Evolutionary conservation across 2,113 vertebrate genomes (phyloP).

Genomic region (Gadus chalcogrammus): DNA sequence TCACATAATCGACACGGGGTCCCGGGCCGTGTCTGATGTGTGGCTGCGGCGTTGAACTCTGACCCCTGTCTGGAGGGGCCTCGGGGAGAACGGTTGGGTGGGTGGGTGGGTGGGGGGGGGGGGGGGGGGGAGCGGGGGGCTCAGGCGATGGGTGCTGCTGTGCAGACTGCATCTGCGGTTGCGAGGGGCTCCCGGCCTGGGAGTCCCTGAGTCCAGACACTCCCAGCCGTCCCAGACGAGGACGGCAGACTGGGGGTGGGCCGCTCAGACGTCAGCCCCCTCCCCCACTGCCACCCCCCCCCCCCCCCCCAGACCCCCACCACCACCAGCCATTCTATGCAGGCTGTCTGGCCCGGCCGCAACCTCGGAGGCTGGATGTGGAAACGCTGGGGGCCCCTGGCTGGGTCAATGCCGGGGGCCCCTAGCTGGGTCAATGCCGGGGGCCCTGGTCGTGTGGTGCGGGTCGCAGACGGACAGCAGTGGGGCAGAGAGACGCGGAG

Average conservation of each 20-base stretch:
- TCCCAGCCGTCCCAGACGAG: constrained; percentile 61
- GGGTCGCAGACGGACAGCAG: too few species aligned
- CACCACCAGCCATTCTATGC: constrained; percentile 1
- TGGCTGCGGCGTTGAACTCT: constrained; percentile 71
- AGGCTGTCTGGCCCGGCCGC: too few species aligned
- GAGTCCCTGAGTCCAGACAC: constrained; percentile 67
- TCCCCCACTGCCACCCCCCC: constrained; percentile 29
- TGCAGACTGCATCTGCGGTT: constrained; percentile 45
- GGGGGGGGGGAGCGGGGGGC: constrained; percentile 32
- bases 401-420: too few species aligned
- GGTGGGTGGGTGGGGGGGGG: constrained; percentile 66
- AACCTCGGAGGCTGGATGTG: too few species aligned
- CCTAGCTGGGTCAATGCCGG: too few species aligned
- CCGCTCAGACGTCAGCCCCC: constrained; percentile 26
- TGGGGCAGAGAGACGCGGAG: too few species aligned
- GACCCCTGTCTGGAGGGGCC: constrained; percentile 68
- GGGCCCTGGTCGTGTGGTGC: too few species aligned
- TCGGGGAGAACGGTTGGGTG: constrained; percentile 64
- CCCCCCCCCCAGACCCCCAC: constrained; percentile 45
- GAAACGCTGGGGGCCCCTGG: too few species aligned
- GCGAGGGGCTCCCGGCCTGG: constrained; percentile 57
- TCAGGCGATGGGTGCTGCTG: not conserved
- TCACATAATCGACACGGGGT: constrained; percentile 55
- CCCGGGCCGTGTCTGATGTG: constrained; percentile 65
- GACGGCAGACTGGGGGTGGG: constrained; percentile 33